A percentile compares a stretch with the other conserved stretches of the same genome.
Conservation (phyloP, 2,797 vertebrate genomes). For the Sebastes minor region DNA sequence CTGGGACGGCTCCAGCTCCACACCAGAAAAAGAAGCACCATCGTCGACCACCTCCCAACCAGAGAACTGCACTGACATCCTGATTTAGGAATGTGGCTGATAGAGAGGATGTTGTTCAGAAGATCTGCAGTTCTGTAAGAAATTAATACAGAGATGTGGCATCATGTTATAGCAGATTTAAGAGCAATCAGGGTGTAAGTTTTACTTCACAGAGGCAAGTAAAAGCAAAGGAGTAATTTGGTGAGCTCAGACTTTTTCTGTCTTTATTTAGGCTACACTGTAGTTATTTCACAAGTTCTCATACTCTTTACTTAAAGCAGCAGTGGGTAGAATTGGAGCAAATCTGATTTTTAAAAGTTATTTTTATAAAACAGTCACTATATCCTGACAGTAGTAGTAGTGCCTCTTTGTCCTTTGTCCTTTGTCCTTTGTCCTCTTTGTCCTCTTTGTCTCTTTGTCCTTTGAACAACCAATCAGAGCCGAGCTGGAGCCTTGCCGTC, state of each 20-base stretch:
- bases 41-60: constrained; percentile 70
- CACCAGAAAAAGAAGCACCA: constrained; percentile 35
- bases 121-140: not conserved
- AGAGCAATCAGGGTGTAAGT: not conserved
- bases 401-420: too few relatives aligned
- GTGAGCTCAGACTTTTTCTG: not conserved
- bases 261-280: not conserved
- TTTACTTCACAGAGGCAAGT: not conserved
- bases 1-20: constrained; percentile 52
- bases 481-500: too few relatives aligned
- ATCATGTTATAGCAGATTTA: not conserved
- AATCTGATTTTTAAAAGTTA: too few relatives aligned
- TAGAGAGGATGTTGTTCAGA: not conserved
- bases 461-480: too few relatives aligned
- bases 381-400: too few relatives aligned
- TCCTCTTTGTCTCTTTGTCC: too few relatives aligned
- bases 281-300: not conserved
- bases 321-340: too few relatives aligned
- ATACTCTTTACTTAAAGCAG: too few relatives aligned
- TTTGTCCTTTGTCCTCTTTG: too few relatives aligned
- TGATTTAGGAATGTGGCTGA: not conserved
- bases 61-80: constrained; percentile 59
- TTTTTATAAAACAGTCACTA: too few relatives aligned
- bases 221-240: not conserved
- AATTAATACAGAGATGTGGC: not conserved